Base-by-base conservation (phyloP, 2,113 vertebrate genomes). In the Turdus rufiventris region DNA sequence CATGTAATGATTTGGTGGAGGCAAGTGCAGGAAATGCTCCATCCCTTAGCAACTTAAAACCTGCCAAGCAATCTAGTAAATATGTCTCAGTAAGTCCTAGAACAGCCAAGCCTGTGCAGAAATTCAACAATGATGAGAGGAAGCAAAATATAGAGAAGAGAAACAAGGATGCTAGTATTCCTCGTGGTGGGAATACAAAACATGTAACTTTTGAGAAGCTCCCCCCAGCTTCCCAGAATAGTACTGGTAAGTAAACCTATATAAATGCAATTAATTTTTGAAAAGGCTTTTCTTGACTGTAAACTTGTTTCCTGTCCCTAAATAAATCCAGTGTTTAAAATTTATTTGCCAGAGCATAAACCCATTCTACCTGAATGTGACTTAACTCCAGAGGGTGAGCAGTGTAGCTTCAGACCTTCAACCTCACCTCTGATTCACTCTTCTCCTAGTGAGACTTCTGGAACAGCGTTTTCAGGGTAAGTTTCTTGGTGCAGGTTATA, bases 401-500 rank as follows among this genome's bases (percentile, higher is more conserved):
- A 98, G 36, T 98, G 76, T 38, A 98, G 96, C 96, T 99, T 99
- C 96, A 98, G 99, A 96, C 99, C 98, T 33, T 99, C 99, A 67
- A 98, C 98, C 40, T 98, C 98, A 76, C 99, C 99, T 26, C 97
- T 99, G 34, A 99, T 98, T 76, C 99, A 99, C 96, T 99, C 99
- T 60, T 99, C 99, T 82, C 99, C 99, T 51, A 99, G 99, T 95
- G 99, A 99, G 57, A 94, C 96, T 51, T 98, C 98, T 54, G 97
- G 93, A 93, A 82, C 98, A 91, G 96, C 94, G 4, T 73, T 94
- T 62, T 97, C 97, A 81, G 96, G 97, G 98, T 98, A 98, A 89
- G 76, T 70, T 50, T 85, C 17, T 82, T 61, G 20, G 18, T 57
- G 31, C 16, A 18, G 14, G 5, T 54, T 60, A 5, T 70, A 50